Evolutionary conservation across 2,888 invertebrate species (phyloP), one percentile per base, ranked within the genome.

Genomic region (Suillia variegata): DNA sequence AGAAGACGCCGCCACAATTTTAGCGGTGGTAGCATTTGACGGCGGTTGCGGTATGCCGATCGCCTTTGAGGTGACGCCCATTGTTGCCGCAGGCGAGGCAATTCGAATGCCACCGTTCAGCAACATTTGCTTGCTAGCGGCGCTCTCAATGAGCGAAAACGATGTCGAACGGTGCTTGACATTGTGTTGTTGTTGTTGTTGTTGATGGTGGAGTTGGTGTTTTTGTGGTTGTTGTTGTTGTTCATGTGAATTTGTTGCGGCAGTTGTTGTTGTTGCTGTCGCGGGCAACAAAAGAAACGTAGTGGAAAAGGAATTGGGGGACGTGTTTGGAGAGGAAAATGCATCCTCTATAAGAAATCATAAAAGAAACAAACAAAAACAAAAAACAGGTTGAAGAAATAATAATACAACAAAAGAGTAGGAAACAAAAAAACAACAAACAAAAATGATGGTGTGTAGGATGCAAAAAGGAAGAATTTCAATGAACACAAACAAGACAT

Each of bases 331-430:
- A 57, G 76, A 78, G 67, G 74, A 74, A 70, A 71, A 74, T 71
- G 73, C 73, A 71, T 78, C 80, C 77, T 80, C 80, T 79, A 73
- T 58, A 73, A 71, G 54, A 68, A 63, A 60, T 50, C 62, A 67
- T 66, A 61, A 58, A 62, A 64, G 59, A 66, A 54, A 52, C 48
- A 53, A 53, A 58, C 57, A 51, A 63, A 21, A 62, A 49, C 33
- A 59, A 61, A 62, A 56, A 51, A 45, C n/a, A n/a, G n/a, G 38
- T 59, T 52, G 57, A n/a, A n/a, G 57, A 67, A 55, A 31, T 64
- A 64, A 61, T 69, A 69, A 67, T 62, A 64, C 67, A 63, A 67
- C 51, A 59, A 63, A 67, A 60, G 42, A 26, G 54, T 10, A 49
- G 48, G 45, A 34, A 52, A 60, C 61, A 61, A 62, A 62, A 56